A percentile compares a stretch with the other conserved stretches of the same genome.
These are phyloP conservation scores for Ictalurus furcatus DNA, from an alignment of 2,113 vertebrate genomes.

Conservation along the genomic window DNA sequence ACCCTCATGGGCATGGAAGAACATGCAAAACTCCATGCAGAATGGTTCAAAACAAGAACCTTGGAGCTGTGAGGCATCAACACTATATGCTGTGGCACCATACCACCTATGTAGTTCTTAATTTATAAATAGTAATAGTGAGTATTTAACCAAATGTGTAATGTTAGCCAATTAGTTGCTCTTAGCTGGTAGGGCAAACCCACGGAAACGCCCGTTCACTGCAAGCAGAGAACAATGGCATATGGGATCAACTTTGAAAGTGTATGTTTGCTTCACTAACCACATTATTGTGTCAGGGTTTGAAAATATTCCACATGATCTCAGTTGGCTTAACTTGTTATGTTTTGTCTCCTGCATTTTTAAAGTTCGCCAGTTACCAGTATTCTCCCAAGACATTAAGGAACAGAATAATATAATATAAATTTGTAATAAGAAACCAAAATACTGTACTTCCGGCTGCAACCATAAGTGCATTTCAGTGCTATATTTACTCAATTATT, in stretches of 20 bases:
- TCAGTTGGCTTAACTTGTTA: not conserved
- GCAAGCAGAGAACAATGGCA: not conserved
- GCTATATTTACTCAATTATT: not conserved
- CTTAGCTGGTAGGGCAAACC: not conserved
- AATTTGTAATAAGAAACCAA: not conserved
- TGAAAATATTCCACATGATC: not conserved
- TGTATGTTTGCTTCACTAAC: not conserved
- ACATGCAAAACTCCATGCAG: not conserved
- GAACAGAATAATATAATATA: not conserved
- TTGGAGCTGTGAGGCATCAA: not conserved
- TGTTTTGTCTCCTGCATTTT: not conserved
- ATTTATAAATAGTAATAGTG: not conserved
- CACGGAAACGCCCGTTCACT: not conserved
- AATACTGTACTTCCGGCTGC: not conserved
- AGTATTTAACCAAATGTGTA: not conserved
- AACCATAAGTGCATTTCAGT: not conserved
- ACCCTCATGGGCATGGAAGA: not conserved
- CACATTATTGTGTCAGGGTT: not conserved
- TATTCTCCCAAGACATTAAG: not conserved
- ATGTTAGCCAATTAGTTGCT: not conserved
- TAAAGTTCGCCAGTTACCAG: not conserved
- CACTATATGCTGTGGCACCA: not conserved
- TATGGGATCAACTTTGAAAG: not conserved
- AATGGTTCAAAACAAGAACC: not conserved
- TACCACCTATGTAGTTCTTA: not conserved